phyloP scores from a whole-genome alignment of 1,140 invertebrate genomes.

The Camponotus vicinus region DNA sequence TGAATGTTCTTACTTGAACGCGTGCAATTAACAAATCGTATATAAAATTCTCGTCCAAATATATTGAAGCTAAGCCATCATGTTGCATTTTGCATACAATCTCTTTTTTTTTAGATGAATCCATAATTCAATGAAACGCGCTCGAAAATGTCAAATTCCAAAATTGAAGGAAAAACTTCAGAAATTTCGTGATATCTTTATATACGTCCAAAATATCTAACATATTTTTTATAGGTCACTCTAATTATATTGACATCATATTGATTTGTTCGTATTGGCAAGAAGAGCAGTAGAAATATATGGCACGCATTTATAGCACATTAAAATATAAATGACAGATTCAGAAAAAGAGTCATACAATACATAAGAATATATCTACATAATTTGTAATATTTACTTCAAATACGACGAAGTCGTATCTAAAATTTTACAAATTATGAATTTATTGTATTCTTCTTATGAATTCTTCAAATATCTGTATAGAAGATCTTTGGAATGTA shows the following conservation, averaged over 20 bases:
- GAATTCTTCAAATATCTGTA: not conserved
- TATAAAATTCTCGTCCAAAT: slow-evolving; percentile 2
- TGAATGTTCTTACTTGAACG: slow-evolving; percentile 25
- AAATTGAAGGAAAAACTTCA: not conserved
- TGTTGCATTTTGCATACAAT: slow-evolving; percentile 1
- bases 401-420: not conserved
- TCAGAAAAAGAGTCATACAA: not conserved
- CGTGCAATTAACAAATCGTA: not conserved
- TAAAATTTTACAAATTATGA: not conserved
- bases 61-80: not conserved
- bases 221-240: not conserved
- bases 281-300: not conserved
- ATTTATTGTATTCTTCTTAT: not conserved
- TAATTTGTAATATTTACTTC: not conserved
- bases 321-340: not conserved
- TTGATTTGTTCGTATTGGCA: not conserved
- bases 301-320: not conserved
- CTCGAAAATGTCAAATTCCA: not conserved
- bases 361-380: not conserved
- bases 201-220: not conserved
- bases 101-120: not conserved
- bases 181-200: not conserved
- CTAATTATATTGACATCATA: not conserved
- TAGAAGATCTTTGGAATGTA: not conserved
- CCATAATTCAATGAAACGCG: not conserved